Evolutionary conservation across 2,888 invertebrate species (phyloP).

Genomic region (Strigamia maritima): DNA sequence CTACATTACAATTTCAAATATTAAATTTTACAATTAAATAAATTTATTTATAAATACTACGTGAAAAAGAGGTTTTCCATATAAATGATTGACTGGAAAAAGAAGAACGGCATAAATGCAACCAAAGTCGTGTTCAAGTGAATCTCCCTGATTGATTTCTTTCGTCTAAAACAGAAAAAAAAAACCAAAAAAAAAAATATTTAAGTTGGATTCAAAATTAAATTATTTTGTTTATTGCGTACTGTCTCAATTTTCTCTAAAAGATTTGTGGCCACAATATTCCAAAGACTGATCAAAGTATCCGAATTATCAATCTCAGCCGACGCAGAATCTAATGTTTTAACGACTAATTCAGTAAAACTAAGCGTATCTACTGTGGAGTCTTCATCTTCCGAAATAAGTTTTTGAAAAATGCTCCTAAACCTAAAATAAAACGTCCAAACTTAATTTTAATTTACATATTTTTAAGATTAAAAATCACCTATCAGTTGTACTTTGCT

Average conservation of each 20-base stretch:
- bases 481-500: conserved; percentile 8
- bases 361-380: neutral
- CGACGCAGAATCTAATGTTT: neutral
- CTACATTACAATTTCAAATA: neutral
- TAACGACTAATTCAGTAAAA: neutral
- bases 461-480: neutral
- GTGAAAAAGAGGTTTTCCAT: conserved; percentile 35
- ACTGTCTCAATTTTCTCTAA: conserved; percentile 25
- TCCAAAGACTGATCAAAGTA: neutral
- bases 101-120: conserved; percentile 37
- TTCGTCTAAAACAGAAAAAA: conserved; percentile 35
- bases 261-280: neutral
- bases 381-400: neutral
- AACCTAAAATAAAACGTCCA: too few species aligned
- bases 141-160: conserved; percentile 40
- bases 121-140: conserved; percentile 40
- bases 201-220: too few species aligned
- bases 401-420: conserved; percentile 32
- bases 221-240: neutral
- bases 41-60: neutral
- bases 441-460: neutral
- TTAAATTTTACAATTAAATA: neutral
- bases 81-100: conserved; percentile 39
- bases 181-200: neutral
- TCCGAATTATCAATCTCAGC: conserved; percentile 8